Conservation (phyloP, 2,113 vertebrate genomes). For the Gorsachius goisagi region DNA sequence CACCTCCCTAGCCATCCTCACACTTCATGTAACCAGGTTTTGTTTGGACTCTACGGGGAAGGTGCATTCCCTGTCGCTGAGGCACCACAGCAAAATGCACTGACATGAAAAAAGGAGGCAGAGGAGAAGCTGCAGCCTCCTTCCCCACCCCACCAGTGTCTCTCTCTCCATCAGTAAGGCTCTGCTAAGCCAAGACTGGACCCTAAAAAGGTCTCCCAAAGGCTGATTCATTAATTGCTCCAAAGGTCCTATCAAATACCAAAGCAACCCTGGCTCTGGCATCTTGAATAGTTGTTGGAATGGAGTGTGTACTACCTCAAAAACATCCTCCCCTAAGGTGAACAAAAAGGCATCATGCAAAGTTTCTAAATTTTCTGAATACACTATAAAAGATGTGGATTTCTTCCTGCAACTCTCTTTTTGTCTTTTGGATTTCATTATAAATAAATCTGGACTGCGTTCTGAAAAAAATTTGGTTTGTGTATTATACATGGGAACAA, state of each 20-base stretch:
- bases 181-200: not conserved
- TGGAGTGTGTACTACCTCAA: not conserved
- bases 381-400: accelerated
- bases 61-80: not conserved
- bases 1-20: not conserved
- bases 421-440: not conserved
- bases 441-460: not conserved
- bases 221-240: not conserved
- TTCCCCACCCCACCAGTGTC: not conserved
- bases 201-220: not conserved
- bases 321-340: not conserved
- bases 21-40: accelerated
- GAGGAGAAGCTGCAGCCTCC: not conserved
- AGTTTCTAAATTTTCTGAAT: not conserved
- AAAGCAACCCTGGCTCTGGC: not conserved
- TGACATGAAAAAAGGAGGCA: not conserved
- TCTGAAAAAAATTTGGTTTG: not conserved
- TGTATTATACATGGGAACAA: not conserved
- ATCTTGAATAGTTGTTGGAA: not conserved
- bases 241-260: not conserved
- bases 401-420: not conserved
- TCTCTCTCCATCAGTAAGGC: not conserved
- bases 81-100: not conserved
- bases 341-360: not conserved
- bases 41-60: not conserved